Conservation (phyloP, 2,113 vertebrate species). For the Sceloporus undulatus region DNA sequence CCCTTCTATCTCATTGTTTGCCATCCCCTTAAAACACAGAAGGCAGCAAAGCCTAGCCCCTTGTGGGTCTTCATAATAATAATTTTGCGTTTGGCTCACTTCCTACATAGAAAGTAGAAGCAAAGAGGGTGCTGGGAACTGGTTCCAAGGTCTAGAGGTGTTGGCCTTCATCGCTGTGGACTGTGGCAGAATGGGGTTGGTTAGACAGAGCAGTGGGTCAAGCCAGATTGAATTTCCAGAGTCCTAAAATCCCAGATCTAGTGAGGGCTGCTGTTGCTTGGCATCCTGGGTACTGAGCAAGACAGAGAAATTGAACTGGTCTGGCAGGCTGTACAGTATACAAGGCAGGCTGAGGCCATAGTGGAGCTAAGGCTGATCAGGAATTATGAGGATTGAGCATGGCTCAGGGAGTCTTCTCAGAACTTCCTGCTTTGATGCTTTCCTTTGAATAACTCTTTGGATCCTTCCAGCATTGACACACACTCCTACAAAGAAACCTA, state of each 20-base stretch:
- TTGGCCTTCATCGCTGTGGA: neutral
- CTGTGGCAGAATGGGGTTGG: neutral
- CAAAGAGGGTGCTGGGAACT: neutral
- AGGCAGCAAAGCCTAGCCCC: neutral
- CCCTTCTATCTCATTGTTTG: neutral
- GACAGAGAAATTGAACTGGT: neutral
- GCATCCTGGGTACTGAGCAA: neutral
- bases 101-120: neutral
- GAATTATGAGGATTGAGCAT: neutral
- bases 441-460: neutral
- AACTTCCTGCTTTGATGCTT: neutral
- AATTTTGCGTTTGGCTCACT: neutral
- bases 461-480: no score
- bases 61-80: neutral
- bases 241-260: neutral
- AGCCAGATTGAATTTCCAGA: neutral
- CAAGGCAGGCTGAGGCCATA: neutral
- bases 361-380: neutral
- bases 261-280: neutral
- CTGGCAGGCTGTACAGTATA: no score
- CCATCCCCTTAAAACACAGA: neutral
- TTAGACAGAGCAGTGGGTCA: no score
- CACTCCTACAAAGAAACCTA: neutral
- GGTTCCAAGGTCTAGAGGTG: neutral
- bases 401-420: neutral